Base-by-base conservation (phyloP, 2,797 vertebrate species). In the Serranus cabrilla region DNA sequence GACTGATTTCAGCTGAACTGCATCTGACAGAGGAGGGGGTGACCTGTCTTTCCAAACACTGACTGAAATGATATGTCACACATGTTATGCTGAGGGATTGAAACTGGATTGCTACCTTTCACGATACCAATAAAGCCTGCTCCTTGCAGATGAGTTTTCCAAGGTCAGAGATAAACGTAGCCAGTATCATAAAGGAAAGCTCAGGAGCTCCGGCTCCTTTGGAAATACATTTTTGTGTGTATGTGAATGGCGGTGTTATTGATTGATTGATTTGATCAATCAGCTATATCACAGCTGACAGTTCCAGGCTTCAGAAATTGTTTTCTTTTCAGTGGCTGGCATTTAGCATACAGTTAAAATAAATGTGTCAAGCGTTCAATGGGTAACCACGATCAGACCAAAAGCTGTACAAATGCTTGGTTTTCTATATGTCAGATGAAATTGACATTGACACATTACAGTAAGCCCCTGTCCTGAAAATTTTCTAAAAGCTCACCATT, bases 201-300 rank as follows among this genome's bases (percentile, higher is more conserved):
- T 61, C 23, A 12, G 14, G 13, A 39, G 5, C 25, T 55, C 42
- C 52, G 34, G 20, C n/a, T 23, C 7, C 10, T 47, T 61, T 10
- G 23, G 2, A 60, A 4, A 2, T 5, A 8, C 16, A 2, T 45
- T 16, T 8, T 25, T 58, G 37, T 40, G n/a, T 47, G 60, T 43
- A 50, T 5, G 27, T 55, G 34, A 66, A 78, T 37, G 25, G 12
- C 23, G 21, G 49, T 27, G 14, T 46, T 18, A 71, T 46, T 20
- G 43, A 58, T 54, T 21, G 31, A 66, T 39, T 18, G 74, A 37
- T 74, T 20, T 62, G 6, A 76, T 69, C 52, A 60, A 16, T 76
- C 43, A 34, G 27, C 10, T 63, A 47, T 14, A 67, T 17, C 14
- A 46, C 17, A 70, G 3, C 27, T 47, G 79, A 72, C 62, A 52